Evolutionary conservation across 2,797 vertebrate species (phyloP).

Genomic region (Acanthurus leucopareius): DNA sequence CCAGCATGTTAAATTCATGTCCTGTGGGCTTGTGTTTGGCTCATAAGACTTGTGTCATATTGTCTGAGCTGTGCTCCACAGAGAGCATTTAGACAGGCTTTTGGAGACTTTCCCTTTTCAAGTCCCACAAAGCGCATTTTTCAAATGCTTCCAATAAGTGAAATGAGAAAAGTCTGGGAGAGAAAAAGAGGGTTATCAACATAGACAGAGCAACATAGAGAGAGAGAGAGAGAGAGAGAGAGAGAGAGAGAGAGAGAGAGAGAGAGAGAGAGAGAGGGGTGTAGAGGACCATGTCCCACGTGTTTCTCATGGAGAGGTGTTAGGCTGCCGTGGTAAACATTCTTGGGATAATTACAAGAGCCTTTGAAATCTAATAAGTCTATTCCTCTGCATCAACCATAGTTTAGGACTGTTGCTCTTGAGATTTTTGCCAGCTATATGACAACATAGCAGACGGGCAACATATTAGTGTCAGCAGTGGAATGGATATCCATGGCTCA

Average conservation of each 20-base stretch:
- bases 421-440: constrained; percentile 23
- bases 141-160: constrained; percentile 70
- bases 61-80: constrained; percentile 55
- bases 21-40: constrained; percentile 34
- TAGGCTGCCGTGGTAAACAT: constrained; percentile 47
- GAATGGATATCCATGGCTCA: constrained; percentile 36
- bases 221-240: constrained; percentile 11
- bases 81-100: constrained; percentile 48
- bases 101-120: constrained; percentile 60
- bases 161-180: constrained; percentile 67
- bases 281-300: constrained; percentile 23
- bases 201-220: constrained; percentile 23
- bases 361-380: constrained; percentile 55
- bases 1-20: constrained; percentile 15
- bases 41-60: constrained; percentile 34
- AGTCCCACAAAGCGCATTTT: constrained; percentile 76
- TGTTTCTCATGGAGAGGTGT: constrained; percentile 61
- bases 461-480: constrained; percentile 1
- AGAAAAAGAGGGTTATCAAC: constrained; percentile 24
- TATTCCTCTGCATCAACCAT: constrained; percentile 29
- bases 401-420: constrained; percentile 9
- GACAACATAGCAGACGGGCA: constrained; percentile 25
- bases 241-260: constrained; percentile 10
- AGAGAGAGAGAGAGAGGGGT: constrained; percentile 5
- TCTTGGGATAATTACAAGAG: constrained; percentile 38